phyloP scores from a whole-genome alignment of 2,113 vertebrate species.

The Ovibos moschatus region DNA sequence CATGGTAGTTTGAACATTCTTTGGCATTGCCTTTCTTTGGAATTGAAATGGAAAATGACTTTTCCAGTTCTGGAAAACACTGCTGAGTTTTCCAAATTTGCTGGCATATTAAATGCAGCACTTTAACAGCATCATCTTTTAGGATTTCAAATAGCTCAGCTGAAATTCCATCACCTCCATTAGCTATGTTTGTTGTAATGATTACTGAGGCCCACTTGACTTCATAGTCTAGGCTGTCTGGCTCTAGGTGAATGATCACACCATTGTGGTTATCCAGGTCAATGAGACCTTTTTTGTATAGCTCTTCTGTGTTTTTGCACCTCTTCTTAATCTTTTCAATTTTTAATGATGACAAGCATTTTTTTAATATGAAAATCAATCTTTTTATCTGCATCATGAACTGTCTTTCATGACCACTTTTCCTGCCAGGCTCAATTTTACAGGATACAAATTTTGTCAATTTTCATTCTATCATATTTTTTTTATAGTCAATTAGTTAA shows the following conservation, averaged over 20 bases:
- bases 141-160: background rate
- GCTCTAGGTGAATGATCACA: background rate
- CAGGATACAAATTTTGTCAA: constrained; percentile 16
- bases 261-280: background rate
- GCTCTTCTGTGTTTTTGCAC: background rate
- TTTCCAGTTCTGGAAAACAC: background rate
- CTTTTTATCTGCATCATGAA: background rate
- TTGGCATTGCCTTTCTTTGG: background rate
- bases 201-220: background rate
- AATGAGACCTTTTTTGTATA: background rate
- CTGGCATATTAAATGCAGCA: background rate
- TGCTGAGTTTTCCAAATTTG: background rate
- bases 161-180: background rate
- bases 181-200: background rate
- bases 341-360: background rate
- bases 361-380: background rate
- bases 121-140: background rate
- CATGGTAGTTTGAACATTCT: background rate
- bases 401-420: background rate
- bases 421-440: background rate
- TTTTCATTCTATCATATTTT: background rate
- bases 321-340: background rate
- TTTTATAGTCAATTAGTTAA: background rate
- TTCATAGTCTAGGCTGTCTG: background rate
- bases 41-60: background rate